These are phyloP conservation scores for Machaerirhynchus nigripectus DNA, from an alignment of 2,113 vertebrate genomes.

Conservation along the genomic window DNA sequence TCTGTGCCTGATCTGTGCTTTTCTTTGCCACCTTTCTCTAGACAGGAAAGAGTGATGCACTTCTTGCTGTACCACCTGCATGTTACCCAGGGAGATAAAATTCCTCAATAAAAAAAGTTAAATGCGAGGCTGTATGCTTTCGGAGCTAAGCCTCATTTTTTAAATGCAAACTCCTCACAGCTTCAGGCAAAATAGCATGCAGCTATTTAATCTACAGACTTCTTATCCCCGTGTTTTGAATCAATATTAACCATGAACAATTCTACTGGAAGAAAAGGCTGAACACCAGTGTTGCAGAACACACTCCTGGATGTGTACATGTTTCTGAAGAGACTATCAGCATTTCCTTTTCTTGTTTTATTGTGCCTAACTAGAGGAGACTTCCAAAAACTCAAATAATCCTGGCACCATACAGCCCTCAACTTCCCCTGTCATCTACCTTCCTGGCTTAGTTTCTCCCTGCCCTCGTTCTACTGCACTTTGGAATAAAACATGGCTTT, in stretches of 20 bases:
- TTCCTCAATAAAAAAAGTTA: background rate
- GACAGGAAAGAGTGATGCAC: background rate
- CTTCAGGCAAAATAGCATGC: background rate
- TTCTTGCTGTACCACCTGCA: background rate
- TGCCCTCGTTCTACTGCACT: background rate
- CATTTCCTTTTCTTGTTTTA: constrained; percentile 30
- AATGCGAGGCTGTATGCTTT: background rate
- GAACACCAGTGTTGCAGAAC: background rate
- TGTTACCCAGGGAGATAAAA: background rate
- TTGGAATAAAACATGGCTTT: background rate
- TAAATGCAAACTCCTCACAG: background rate
- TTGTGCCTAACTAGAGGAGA: background rate
- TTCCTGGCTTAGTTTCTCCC: constrained; percentile 39
- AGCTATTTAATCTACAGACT: background rate
- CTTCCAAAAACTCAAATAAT: constrained; percentile 24
- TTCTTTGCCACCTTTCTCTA: background rate
- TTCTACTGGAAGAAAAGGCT: background rate
- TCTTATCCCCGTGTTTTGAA: background rate
- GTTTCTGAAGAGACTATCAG: constrained; percentile 23
- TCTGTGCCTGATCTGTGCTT: background rate
- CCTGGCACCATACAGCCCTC: background rate
- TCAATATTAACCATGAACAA: background rate
- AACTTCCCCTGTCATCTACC: background rate
- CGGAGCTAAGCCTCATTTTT: background rate
- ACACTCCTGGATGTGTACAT: background rate